phyloP scores from a whole-genome alignment of 2,888 invertebrate genomes.

The Proisotoma minuta region DNA sequence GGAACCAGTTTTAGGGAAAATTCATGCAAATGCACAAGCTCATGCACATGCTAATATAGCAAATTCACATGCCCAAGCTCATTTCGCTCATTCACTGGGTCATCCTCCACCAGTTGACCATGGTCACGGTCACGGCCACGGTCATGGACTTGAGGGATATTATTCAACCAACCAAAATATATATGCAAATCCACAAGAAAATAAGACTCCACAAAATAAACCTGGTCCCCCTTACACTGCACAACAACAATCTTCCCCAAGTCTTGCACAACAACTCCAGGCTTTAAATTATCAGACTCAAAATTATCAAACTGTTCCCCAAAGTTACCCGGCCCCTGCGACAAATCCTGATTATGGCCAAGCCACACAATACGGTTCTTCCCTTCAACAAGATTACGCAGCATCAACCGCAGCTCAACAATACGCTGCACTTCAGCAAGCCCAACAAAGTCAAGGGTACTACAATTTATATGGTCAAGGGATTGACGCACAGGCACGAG shows the following conservation, averaged over 20 bases:
- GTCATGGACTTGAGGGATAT: slow-evolving; percentile 10
- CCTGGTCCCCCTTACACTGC: slow-evolving; percentile 30
- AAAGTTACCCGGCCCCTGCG: neutral
- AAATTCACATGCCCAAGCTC: neutral
- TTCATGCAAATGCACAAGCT: neutral
- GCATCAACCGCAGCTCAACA: neutral
- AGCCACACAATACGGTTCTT: neutral
- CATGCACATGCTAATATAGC: neutral
- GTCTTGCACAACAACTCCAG: slow-evolving; percentile 14
- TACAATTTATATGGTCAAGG: neutral
- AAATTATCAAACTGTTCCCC: neutral
- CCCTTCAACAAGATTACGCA: neutral
- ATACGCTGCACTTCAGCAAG: slow-evolving; percentile 17
- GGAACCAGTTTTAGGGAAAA: neutral
- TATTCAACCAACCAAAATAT: slow-evolving; percentile 25
- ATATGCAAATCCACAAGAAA: slow-evolving; percentile 9
- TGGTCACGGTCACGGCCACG: neutral
- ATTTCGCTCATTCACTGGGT: neutral
- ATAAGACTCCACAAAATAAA: slow-evolving; percentile 28
- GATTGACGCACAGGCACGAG: neutral
- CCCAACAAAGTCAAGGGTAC: neutral
- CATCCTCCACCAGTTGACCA: neutral
- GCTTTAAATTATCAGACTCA: neutral
- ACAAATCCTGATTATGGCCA: neutral
- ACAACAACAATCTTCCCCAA: slow-evolving; percentile 20